A percentile compares a stretch with the other conserved stretches of the same genome.
These are phyloP conservation scores for Neofelis nebulosa DNA, from an alignment of 2,113 vertebrate genomes.

Conservation along the genomic window DNA sequence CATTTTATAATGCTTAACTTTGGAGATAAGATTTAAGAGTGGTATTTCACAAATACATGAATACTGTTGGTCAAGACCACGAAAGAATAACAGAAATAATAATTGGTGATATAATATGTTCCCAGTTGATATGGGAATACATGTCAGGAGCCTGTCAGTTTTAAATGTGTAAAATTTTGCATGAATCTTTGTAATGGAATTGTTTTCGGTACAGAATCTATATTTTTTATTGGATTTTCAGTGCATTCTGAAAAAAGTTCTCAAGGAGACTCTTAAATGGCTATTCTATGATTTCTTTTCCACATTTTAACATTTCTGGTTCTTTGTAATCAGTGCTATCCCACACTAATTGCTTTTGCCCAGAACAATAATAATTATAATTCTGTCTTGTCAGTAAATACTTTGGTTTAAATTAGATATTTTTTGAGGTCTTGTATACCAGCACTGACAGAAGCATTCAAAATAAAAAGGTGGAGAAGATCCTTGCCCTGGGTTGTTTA, in stretches of 20 bases:
- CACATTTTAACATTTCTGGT: background rate
- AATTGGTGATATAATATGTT: background rate
- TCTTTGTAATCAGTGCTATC: background rate
- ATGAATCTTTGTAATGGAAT: background rate
- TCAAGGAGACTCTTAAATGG: background rate
- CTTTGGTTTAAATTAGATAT: background rate
- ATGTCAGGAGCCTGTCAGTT: background rate
- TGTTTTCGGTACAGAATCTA: background rate
- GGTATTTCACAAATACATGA: background rate
- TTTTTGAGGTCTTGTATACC: background rate
- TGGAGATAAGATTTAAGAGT: slow-evolving; percentile 3
- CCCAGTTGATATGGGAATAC: background rate
- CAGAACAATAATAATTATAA: background rate
- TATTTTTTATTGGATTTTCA: background rate
- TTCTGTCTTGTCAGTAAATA: background rate
- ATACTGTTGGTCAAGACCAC: background rate
- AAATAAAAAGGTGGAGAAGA: background rate
- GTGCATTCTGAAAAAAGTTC: background rate
- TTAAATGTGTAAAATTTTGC: background rate
- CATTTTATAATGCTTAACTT: background rate
- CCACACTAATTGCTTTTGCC: background rate
- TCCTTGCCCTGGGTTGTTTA: background rate
- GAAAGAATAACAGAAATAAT: slow-evolving; percentile 3
- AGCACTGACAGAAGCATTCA: background rate
- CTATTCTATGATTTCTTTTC: background rate